Conservation (phyloP, 2,888 invertebrate species). For the Coenonympha glycerion region DNA sequence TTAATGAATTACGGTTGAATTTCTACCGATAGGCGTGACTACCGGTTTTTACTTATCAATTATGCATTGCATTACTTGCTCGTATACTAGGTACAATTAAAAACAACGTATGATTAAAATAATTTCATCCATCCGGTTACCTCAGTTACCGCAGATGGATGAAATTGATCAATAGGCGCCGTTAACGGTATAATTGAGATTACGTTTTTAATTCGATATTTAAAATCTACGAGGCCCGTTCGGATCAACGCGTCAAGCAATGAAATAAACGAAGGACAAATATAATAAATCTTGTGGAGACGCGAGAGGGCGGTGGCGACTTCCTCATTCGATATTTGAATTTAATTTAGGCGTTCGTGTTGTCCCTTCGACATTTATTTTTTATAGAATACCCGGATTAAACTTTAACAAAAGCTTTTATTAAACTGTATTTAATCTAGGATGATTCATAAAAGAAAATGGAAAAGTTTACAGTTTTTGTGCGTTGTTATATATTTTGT, state of each 20-base stretch:
- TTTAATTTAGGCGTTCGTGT: slow-evolving; percentile 70
- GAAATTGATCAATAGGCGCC: no score
- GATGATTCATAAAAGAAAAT: no score
- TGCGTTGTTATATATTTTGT: no score
- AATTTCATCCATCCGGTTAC: no score
- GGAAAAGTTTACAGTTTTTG: no score
- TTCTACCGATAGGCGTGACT: no score
- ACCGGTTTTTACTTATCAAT: no score
- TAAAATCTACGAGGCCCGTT: slow-evolving; percentile 23
- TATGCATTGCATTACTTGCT: no score
- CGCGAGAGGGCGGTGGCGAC: slow-evolving; percentile 65
- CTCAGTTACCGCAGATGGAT: no score
- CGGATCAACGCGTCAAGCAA: slow-evolving; percentile 52
- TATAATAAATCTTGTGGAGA: slow-evolving; percentile 73
- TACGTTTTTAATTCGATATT: slow-evolving; percentile 18
- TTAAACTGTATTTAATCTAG: no score
- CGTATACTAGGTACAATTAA: no score
- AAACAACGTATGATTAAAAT: no score
- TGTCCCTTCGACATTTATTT: slow-evolving; percentile 51
- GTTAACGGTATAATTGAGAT: not conserved
- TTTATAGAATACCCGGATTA: not conserved
- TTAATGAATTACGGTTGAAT: not conserved
- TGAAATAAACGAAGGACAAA: slow-evolving; percentile 75
- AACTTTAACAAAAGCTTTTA: not conserved
- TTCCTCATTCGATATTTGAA: slow-evolving; percentile 76